Base-by-base conservation (phyloP, 1,140 invertebrate species). In the Drosophila santomea region DNA sequence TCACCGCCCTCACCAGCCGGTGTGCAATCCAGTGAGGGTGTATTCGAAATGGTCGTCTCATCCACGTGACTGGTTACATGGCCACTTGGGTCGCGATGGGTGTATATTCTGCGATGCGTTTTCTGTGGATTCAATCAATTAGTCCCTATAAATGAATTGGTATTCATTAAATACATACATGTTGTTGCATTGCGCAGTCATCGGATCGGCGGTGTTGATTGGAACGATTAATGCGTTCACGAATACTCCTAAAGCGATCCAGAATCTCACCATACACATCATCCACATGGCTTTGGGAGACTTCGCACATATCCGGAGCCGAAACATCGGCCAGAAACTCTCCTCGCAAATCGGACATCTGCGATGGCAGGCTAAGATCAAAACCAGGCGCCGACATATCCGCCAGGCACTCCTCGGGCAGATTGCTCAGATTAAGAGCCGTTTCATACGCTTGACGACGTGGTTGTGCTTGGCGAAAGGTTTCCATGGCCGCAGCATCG, bases 231-330 rank as follows among this genome's bases (percentile, higher is more conserved):
- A 51, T 36, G 5, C 32, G 15, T 20, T 52, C 50, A 12, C 32
- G 17, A 12, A 52, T 17, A 0, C 50, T 52, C 51, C 32, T 50
- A 14, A 88, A 83, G 12, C 60, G 61, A 35, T 66, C 50, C n/a
- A 80, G 44, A 59, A 81, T 71, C 15, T 88, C 67, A 0, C 23
- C 32, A 54, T 83, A 88, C 1, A 86, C 41, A 10, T 47, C 48
- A 14, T 82, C 66, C 55, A 52, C 38, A 43, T 59, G 72, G 23
- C 38, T 43, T 25, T 41, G 20, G 2, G 32, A 62, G 17, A 4
- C 23, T 3, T 66, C 38, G 23, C 15, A 15, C 48, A 58, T 15
- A 5, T 28, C 23, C 1, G 79, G 73, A 8, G 61, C 15, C 0
- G 69, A 14, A 0, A 39, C 32, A 48, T 63, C 39, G 25, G 11